These are phyloP conservation scores for Apostichopus japonicus DNA, from an alignment of 35 echinoderm and acorn worm genomes.

Conservation along the genomic window DNA sequence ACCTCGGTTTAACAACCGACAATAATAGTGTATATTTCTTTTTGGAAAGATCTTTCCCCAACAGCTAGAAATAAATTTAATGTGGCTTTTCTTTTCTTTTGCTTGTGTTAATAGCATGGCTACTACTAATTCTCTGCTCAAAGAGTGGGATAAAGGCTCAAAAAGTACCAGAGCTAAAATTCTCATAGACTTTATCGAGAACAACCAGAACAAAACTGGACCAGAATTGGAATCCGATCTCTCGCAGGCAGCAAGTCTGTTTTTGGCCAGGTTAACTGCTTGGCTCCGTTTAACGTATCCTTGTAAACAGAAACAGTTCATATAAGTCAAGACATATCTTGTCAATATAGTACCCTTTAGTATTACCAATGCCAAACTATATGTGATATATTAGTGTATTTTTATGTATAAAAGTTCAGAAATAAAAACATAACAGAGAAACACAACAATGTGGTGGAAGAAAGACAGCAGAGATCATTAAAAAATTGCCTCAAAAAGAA, in stretches of 20 bases:
- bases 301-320: constrained; percentile 24
- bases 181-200: constrained; percentile 76
- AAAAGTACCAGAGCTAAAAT: constrained; percentile 74
- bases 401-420: too few relatives aligned
- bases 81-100: not conserved
- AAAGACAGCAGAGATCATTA: too few relatives aligned
- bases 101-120: not conserved
- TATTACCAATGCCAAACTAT: too few relatives aligned
- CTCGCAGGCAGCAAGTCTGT: constrained; percentile 92
- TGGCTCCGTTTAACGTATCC: constrained; percentile 99
- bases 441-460: too few relatives aligned
- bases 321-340: too few relatives aligned
- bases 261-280: constrained; percentile 87
- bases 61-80: not conserved
- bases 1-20: too few relatives aligned
- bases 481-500: too few relatives aligned
- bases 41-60: too few relatives aligned
- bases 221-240: constrained; percentile 93
- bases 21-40: too few relatives aligned
- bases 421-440: too few relatives aligned
- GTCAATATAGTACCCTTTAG: too few relatives aligned
- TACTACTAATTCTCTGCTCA: constrained; percentile 57
- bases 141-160: constrained; percentile 98
- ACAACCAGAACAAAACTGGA: constrained; percentile 88
- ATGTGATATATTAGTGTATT: too few relatives aligned